Percentiles rank a stretch among this genome's conserved stretches.
Conservation (phyloP, 2,888 invertebrate genomes). For the Theretra japonica region DNA sequence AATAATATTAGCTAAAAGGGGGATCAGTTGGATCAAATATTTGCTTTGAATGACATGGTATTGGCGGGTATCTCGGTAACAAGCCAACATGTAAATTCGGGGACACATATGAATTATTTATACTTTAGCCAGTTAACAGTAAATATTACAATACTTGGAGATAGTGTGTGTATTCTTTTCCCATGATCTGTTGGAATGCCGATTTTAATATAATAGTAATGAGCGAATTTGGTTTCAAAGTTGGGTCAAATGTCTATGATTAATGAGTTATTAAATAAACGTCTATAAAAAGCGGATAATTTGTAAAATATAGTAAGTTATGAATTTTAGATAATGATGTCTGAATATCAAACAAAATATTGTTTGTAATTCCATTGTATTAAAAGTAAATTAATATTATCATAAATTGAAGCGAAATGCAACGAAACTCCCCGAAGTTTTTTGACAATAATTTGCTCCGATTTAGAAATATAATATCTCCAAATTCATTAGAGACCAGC, state of each 20-base stretch:
- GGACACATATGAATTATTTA: slow-evolving; percentile 32
- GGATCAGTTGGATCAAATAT: slow-evolving; percentile 13
- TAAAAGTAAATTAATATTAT: not conserved
- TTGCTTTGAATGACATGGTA: slow-evolving; percentile 6
- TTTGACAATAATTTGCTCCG: no score
- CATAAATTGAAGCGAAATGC: not conserved
- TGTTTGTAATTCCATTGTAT: not conserved
- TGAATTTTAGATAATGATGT: not conserved
- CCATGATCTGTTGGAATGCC: slow-evolving; percentile 29
- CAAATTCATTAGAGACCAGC: no score
- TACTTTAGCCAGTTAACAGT: slow-evolving; percentile 28
- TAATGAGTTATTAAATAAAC: not conserved
- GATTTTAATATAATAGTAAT: slow-evolving; percentile 8
- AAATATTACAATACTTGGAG: slow-evolving; percentile 29
- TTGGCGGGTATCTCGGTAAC: slow-evolving; percentile 11
- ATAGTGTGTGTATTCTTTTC: slow-evolving; percentile 26
- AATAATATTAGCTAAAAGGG: slow-evolving; percentile 2
- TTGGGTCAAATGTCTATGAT: slow-evolving; percentile 17
- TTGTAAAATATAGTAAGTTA: not conserved
- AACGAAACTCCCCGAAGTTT: no score
- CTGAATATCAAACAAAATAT: not conserved
- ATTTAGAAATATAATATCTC: no score
- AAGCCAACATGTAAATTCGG: slow-evolving; percentile 12
- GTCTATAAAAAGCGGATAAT: not conserved
- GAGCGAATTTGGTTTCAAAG: not conserved